Percentiles rank a stretch among this genome's conserved stretches.
These are phyloP conservation scores for Drosophila parabipectinata DNA, from an alignment of 1,140 invertebrate species.

Conservation along the genomic window DNA sequence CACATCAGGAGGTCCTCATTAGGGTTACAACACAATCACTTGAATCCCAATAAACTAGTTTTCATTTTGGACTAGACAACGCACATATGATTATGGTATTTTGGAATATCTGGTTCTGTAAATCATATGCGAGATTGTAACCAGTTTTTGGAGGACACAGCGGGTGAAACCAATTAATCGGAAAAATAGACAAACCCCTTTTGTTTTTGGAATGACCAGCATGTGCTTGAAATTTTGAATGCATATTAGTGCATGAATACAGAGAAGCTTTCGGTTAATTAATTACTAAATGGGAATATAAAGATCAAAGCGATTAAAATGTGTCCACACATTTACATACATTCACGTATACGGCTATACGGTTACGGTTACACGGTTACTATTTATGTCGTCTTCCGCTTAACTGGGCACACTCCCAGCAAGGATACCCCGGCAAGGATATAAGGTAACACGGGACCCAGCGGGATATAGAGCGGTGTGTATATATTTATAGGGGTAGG, in stretches of 20 bases:
- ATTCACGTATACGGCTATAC: conserved; percentile 13
- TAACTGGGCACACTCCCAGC: conserved; percentile 49
- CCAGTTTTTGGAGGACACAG: conserved; percentile 2
- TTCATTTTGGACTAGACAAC: not conserved
- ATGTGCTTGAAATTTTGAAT: conserved; percentile 37
- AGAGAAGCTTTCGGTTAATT: conserved; percentile 70
- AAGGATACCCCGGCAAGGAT: conserved; percentile 4
- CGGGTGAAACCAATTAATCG: conserved; percentile 47
- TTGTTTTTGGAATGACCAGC: conserved; percentile 4
- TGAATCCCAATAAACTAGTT: not conserved
- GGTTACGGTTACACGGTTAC: conserved; percentile 39
- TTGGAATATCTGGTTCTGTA: not conserved
- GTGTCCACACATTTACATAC: conserved; percentile 44
- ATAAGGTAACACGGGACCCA: not conserved
- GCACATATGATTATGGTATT: too few relatives aligned
- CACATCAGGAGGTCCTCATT: conserved; percentile 4
- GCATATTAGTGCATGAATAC: conserved; percentile 50
- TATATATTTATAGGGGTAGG: too few relatives aligned
- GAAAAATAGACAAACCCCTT: conserved; percentile 46
- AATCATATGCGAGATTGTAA: not conserved
- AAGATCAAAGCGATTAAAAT: conserved; percentile 71
- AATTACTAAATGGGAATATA: conserved; percentile 66
- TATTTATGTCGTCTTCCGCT: conserved; percentile 74
- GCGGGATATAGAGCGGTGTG: not conserved
- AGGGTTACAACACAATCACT: not conserved